phyloP scores from a whole-genome alignment of 1,140 invertebrate species.

The Brachionus rotundiformis region DNA sequence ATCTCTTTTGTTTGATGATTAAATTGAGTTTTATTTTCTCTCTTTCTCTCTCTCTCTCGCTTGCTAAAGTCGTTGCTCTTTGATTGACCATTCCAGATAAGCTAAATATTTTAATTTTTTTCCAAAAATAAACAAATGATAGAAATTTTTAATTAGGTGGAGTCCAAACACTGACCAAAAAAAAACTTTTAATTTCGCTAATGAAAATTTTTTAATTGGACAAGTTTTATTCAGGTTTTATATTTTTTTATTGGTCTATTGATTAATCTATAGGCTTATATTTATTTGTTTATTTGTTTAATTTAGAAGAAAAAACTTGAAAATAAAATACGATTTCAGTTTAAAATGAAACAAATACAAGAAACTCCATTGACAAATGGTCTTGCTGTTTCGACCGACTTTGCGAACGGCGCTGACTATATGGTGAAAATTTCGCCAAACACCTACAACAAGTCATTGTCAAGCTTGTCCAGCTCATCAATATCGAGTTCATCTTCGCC shows the following conservation, averaged over 20 bases:
- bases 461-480: slow-evolving; percentile 5
- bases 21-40: slow-evolving; percentile 47
- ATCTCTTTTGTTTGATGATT: slow-evolving; percentile 5
- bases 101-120: not conserved
- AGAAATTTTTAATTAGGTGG: not conserved
- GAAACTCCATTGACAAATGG: slow-evolving; percentile 3
- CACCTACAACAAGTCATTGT: slow-evolving; percentile 16
- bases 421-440: not conserved
- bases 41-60: not conserved
- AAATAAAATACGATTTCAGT: not conserved
- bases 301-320: slow-evolving; percentile 26
- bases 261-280: not conserved
- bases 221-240: not conserved
- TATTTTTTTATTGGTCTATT: not conserved
- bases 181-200: not conserved
- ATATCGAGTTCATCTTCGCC: not conserved
- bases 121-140: slow-evolving; percentile 13
- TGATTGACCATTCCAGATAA: slow-evolving; percentile 37
- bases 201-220: not conserved
- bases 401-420: not conserved
- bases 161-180: not conserved
- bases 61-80: not conserved
- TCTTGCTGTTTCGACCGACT: slow-evolving; percentile 6
- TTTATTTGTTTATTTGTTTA: not conserved
- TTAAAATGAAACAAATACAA: slow-evolving; percentile 22